Base-by-base conservation (phyloP, 2,888 invertebrate species). In the Lysandra coridon region DNA sequence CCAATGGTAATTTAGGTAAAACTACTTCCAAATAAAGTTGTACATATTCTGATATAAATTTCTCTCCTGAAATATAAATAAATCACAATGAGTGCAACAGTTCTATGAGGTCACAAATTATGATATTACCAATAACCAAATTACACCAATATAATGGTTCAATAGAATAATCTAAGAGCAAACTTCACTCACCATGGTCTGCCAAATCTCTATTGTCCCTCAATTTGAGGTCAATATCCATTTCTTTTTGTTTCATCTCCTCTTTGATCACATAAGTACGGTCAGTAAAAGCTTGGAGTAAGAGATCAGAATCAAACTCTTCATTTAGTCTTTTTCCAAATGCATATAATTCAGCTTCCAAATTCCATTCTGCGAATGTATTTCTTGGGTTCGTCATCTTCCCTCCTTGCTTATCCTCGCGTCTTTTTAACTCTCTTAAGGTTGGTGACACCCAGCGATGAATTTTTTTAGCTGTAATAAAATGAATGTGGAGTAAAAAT, bases 301-400 rank as follows among this genome's bases (percentile, higher is more conserved):
- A 90, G 23, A 97, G 88, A 33, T 95, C 93, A 0, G 95, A 90
- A 81, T 98, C 95, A 86, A 99, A 98, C 4, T 97, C 95, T 93
- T 99, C 99, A 40, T 97, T 96, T 23, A 99, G 92, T 44, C 99
- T 95, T 86, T 97, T 96, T 12, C 97, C 97, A 94, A 99, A 99
- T 0, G 99, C 98, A 92, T 95, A 98, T 2, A 99, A 82, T 92
- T 99, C 99, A 0, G 98, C 96, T 84, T 97, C 96, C 84, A 97
- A 96, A 87, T 98, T 99, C 99, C 99, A 98, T 86, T 97, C 97
- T n/a, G 97, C 84, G 86, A 95, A 97, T 10, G 95, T 94, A 44
- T 96, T 96, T 82, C 98, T 84, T 83, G 95, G 85, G 83, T 89
- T 83, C 78, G 81, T 85, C 84, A 87, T 92, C 85, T 96, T 95